phyloP scores from a whole-genome alignment of 1,140 invertebrate genomes.

The Rhopalosiphum padi region DNA sequence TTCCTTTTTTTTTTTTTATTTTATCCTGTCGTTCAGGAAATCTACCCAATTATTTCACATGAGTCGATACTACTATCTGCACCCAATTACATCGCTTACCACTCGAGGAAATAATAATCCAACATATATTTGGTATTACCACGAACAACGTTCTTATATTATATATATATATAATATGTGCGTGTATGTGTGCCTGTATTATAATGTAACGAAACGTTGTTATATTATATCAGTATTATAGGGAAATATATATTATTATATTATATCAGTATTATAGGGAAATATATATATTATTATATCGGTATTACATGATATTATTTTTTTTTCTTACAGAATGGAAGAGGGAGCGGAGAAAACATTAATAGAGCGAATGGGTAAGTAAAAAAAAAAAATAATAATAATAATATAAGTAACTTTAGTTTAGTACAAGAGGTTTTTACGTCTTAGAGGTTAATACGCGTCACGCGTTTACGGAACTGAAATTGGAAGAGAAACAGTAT shows the following conservation, averaged over 20 bases:
- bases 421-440: background rate
- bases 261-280: background rate
- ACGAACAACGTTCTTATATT: background rate
- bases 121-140: background rate
- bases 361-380: constrained; percentile 81
- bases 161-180: background rate
- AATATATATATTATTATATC: no score
- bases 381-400: constrained; percentile 17
- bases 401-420: background rate
- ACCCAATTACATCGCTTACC: constrained; percentile 1
- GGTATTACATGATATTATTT: constrained; percentile 60
- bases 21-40: background rate
- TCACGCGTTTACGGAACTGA: background rate
- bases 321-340: constrained; percentile 82
- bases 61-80: background rate
- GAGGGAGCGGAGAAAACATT: constrained; percentile 74
- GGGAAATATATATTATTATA: no score
- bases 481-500: background rate
- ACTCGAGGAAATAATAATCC: constrained; percentile 12
- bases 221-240: background rate
- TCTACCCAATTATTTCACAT: constrained; percentile 22
- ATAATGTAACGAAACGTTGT: background rate
- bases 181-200: background rate
- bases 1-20: background rate
- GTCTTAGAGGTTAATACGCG: background rate